phyloP scores from a whole-genome alignment of 2,797 vertebrate genomes.

The Sternotherus odoratus region DNA sequence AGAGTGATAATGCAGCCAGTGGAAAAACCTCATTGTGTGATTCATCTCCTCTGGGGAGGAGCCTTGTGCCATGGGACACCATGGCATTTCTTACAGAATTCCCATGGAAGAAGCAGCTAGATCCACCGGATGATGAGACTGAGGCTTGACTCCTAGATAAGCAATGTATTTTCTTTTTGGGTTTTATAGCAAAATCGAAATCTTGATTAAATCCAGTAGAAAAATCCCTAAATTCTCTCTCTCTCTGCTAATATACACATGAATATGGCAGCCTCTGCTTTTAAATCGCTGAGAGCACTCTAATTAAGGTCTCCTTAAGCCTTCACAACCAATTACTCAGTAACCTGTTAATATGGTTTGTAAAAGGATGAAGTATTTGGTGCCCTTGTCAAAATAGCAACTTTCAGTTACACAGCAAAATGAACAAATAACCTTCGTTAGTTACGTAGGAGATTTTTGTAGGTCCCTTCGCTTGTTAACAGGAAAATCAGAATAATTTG shows the following conservation, averaged over 20 bases:
- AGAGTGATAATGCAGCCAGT: neutral
- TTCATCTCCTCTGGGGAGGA: neutral
- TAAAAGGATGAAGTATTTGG: neutral
- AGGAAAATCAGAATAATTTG: fast-evolving
- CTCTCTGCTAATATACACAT: constrained; percentile 24
- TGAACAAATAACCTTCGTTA: fast-evolving
- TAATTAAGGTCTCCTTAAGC: neutral
- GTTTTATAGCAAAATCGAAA: neutral
- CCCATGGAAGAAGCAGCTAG: neutral
- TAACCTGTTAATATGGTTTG: fast-evolving
- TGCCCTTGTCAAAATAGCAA: neutral
- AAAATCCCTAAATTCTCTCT: constrained; percentile 26
- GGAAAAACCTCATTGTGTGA: neutral
- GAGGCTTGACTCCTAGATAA: neutral
- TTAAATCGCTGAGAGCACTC: neutral
- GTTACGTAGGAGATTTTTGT: fast-evolving
- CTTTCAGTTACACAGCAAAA: neutral
- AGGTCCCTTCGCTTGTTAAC: fast-evolving
- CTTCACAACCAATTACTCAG: neutral
- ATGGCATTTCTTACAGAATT: neutral
- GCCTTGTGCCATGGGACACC: neutral
- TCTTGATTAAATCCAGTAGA: neutral
- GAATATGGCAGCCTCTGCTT: constrained; percentile 38
- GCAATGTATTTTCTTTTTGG: neutral
- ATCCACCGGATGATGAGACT: fast-evolving